phyloP scores from a whole-genome alignment of 1,140 invertebrate species.

The Drosophila willistoni region DNA sequence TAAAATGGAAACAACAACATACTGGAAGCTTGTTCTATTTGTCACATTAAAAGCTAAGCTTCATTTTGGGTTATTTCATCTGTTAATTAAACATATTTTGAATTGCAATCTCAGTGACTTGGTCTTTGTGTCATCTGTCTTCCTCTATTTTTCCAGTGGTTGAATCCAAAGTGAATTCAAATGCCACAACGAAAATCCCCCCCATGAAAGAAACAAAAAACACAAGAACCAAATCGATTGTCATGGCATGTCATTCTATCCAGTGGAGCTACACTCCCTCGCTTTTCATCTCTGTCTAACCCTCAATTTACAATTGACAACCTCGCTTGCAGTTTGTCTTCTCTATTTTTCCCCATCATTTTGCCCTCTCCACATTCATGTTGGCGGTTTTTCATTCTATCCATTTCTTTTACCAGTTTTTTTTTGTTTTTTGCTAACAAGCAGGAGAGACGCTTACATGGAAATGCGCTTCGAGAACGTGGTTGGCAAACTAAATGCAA shows the following conservation, averaged over 20 bases:
- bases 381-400: constrained; percentile 18
- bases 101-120: not conserved
- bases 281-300: constrained; percentile 32
- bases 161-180: constrained; percentile 12
- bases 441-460: constrained; percentile 67
- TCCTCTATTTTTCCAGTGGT: constrained; percentile 25
- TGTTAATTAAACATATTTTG: not conserved
- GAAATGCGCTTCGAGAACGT: constrained; percentile 74
- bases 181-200: constrained; percentile 17
- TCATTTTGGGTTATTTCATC: not conserved
- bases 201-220: constrained; percentile 24
- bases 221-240: constrained; percentile 59
- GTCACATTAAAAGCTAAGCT: not conserved
- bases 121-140: not conserved
- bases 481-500: constrained; percentile 78
- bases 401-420: constrained; percentile 41
- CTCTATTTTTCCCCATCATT: constrained; percentile 23
- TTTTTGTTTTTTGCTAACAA: constrained; percentile 64
- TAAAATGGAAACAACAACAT: too few relatives aligned
- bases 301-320: constrained; percentile 58
- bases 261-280: constrained; percentile 2
- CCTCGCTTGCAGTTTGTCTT: constrained; percentile 51
- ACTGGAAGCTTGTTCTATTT: not conserved
- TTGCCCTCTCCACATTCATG: not conserved
- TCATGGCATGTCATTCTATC: constrained; percentile 46